Percentiles rank a stretch among this genome's conserved stretches.
These are phyloP conservation scores for Aphidius gifuensis DNA, from an alignment of 1,140 invertebrate genomes.

Conservation along the genomic window DNA sequence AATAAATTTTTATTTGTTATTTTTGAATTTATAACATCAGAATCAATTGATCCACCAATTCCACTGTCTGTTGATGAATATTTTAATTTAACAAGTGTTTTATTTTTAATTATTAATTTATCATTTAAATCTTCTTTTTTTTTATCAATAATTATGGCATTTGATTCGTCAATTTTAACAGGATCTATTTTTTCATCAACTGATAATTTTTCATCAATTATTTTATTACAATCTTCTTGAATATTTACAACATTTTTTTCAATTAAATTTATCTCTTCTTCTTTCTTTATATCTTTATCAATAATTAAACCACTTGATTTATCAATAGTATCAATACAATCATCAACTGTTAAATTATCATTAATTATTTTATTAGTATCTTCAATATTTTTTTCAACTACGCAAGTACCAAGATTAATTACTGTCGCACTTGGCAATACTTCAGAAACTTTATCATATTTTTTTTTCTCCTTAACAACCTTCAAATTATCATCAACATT, in stretches of 20 bases:
- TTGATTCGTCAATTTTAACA: background rate
- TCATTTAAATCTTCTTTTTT: too few species aligned
- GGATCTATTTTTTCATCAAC: background rate
- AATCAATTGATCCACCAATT: conserved; percentile 15
- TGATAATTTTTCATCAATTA: too few species aligned
- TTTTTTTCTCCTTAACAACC: conserved; percentile 5
- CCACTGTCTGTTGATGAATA: conserved; percentile 14
- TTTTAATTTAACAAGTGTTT: background rate
- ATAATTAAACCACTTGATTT: too few species aligned
- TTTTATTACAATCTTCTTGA: too few species aligned
- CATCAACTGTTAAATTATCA: too few species aligned
- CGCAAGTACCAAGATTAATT: conserved; percentile 32
- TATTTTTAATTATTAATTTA: conserved; percentile 12
- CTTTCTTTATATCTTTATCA: too few species aligned
- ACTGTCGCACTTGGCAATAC: conserved; percentile 38
- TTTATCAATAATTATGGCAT: too few species aligned
- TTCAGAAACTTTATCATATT: background rate
- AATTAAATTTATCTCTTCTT: too few species aligned
- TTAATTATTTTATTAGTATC: background rate
- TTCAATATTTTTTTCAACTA: background rate
- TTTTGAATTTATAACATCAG: background rate
- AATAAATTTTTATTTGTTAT: conserved; percentile 1
- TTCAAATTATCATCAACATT: background rate
- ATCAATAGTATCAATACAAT: too few species aligned
- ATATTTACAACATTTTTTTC: too few species aligned